Percentiles rank a stretch among this genome's conserved stretches.
phyloP scores from a whole-genome alignment of 2,888 invertebrate genomes.

The Harpagoxenus sublaevis region DNA sequence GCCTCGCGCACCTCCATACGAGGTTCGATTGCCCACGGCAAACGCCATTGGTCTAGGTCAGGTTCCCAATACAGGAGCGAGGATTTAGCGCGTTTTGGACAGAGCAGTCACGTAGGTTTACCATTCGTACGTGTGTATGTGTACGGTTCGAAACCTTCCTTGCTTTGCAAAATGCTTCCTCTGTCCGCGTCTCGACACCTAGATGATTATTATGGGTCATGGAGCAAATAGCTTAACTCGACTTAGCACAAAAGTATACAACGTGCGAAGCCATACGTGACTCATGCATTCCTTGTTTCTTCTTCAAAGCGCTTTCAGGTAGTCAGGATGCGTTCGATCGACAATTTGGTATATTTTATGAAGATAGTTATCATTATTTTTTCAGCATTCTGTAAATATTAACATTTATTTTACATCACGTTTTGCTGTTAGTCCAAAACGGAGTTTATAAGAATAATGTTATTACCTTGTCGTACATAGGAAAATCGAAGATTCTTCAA shows the following conservation, averaged over 20 bases:
- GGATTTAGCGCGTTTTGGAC: neutral
- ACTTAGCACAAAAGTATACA: conserved; percentile 24
- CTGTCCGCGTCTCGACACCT: conserved; percentile 24
- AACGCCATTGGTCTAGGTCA: conserved; percentile 59
- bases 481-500: neutral
- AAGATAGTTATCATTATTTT: neutral
- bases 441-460: neutral
- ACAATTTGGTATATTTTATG: neutral
- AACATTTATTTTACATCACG: neutral
- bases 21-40: neutral
- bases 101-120: neutral
- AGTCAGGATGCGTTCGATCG: neutral
- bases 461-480: neutral
- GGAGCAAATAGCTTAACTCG: conserved; percentile 22
- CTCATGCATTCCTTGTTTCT: neutral
- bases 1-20: conserved; percentile 42
- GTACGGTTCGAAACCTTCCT: neutral
- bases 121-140: neutral
- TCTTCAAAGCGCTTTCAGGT: neutral
- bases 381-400: neutral
- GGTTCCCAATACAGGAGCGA: neutral
- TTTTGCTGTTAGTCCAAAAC: neutral
- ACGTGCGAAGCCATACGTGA: conserved; percentile 17
- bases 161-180: conserved; percentile 34
- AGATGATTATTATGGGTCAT: conserved; percentile 27